Percentiles rank a stretch among this genome's conserved stretches.
phyloP scores from a whole-genome alignment of 2,797 vertebrate genomes.

The Sandelia bainsii region DNA sequence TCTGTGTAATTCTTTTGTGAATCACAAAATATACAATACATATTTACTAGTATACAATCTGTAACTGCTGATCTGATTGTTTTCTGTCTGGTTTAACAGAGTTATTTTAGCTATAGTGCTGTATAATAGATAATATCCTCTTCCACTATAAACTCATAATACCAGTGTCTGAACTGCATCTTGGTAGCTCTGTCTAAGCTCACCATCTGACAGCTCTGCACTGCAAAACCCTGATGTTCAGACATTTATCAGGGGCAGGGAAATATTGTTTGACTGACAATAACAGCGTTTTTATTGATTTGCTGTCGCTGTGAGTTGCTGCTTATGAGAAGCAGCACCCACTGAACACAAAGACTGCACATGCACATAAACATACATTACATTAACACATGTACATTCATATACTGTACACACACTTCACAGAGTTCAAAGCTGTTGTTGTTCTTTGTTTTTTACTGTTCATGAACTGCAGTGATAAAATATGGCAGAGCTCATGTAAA shows the following conservation, averaged over 20 bases:
- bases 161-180: conserved; percentile 13
- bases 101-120: neutral
- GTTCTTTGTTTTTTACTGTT: neutral
- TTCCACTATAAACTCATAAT: conserved; percentile 14
- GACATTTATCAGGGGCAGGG: conserved; percentile 39
- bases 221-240: conserved; percentile 15
- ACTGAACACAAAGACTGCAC: conserved; percentile 11
- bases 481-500: conserved; percentile 64
- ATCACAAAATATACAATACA: too few species aligned
- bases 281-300: conserved; percentile 73
- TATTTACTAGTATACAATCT: too few species aligned
- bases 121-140: conserved; percentile 5
- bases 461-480: conserved; percentile 52
- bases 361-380: conserved; percentile 10
- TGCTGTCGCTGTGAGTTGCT: conserved; percentile 55
- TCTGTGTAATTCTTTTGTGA: neutral
- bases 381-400: neutral
- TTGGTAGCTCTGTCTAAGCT: conserved; percentile 30
- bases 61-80: conserved; percentile 3
- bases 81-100: conserved; percentile 6
- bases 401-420: conserved; percentile 4
- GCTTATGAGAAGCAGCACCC: conserved; percentile 56
- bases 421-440: neutral
- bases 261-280: conserved; percentile 65
- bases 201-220: conserved; percentile 31